Evolutionary conservation across 2,797 vertebrate species (phyloP), one percentile per base, ranked within the genome.

Genomic region (Lophius americanus): DNA sequence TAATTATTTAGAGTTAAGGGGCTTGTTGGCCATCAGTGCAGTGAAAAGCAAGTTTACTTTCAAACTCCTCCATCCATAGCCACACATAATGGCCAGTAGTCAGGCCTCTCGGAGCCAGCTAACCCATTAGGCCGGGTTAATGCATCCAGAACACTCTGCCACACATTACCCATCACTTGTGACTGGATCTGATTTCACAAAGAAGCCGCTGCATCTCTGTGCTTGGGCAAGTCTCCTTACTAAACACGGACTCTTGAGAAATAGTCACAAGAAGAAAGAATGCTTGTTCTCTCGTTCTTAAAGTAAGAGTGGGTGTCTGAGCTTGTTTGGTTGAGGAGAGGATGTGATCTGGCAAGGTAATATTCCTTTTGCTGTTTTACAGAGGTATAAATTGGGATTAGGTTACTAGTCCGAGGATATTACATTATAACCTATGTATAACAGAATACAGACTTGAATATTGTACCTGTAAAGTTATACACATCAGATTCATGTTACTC

Each of bases 101-200:
- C 73, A 32, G 79, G 82, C 66, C 67, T 81, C 42, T 68, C 14
- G 12, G 88, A 90, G 91, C 91, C 92, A 91, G 87, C 82, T 83
- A 76, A 70, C 80, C 90, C 90, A 92, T 92, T 92, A 91, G 79
- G 76, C 63, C 6, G 65, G 60, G 75, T 84, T 91, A 86, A 91
- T 91, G 88, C 79, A 49, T 74, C 80, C 79, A 81, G 64, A 60
- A 73, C 75, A 82, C 81, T 70, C 51, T 2, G 43, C 79, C 77
- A 84, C 77, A 70, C 54, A 9, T 76, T 81, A 81, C 85, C 84
- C 85, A 84, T 89, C 87, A 85, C 86, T 85, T 72, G 65, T 51
- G 54, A 60, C 70, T 14, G 60, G 83, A 86, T 91, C 87, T 78
- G 60, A 80, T 92, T 91, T 90, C 91, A 91, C 76, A 75, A 67